Evolutionary conservation across 2,113 vertebrate species (phyloP).

Genomic region (Oreamnos americanus): DNA sequence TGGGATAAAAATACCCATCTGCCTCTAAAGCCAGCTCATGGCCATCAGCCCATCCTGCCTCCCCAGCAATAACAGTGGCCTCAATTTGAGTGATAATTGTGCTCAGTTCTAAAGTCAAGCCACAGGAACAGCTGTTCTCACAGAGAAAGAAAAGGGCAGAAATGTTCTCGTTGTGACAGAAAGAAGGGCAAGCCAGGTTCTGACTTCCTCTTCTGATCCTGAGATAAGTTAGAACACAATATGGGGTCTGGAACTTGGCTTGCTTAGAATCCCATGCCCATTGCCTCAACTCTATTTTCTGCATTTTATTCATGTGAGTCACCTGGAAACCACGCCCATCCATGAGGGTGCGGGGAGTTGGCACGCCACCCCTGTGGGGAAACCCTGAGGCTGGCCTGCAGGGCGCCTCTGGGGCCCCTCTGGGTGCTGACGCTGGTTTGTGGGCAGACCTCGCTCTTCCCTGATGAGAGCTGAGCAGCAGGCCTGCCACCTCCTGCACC

Average conservation of each 20-base stretch:
- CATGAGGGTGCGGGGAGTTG: not conserved
- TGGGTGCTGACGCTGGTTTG: not conserved
- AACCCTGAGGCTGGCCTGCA: not conserved
- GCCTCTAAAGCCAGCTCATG: not conserved
- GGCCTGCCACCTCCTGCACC: not conserved
- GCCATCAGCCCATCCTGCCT: not conserved
- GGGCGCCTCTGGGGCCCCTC: not conserved
- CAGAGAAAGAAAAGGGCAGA: conserved; percentile 4
- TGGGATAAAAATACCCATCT: not conserved
- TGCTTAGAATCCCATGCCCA: conserved; percentile 13
- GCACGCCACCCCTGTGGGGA: not conserved
- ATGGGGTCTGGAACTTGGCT: not conserved
- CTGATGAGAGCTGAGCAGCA: not conserved
- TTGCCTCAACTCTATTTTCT: not conserved
- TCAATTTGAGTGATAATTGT: not conserved
- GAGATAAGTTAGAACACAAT: conserved; percentile 61
- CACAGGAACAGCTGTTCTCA: not conserved
- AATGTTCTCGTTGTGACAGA: not conserved
- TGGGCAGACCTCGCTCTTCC: not conserved
- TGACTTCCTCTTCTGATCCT: conserved; percentile 22
- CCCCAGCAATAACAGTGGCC: not conserved
- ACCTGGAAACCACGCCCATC: conserved; percentile 71
- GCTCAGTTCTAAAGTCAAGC: not conserved
- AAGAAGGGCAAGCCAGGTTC: not conserved
- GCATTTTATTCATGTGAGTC: conserved; percentile 78